Base-by-base conservation (phyloP, 2,888 invertebrate species). In the Mimumesa dahlbomi region DNA sequence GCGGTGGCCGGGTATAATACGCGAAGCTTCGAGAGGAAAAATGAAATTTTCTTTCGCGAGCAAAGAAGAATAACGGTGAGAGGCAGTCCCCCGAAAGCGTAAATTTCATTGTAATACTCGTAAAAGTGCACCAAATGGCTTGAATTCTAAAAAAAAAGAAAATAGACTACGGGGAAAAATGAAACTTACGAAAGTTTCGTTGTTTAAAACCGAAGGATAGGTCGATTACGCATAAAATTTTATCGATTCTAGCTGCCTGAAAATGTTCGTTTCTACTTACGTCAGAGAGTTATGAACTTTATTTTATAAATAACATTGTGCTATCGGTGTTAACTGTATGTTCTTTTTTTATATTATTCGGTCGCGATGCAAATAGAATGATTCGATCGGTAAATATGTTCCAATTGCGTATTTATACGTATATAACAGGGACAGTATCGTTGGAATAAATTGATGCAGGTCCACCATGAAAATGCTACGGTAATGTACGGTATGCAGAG, bases 101-200 rank as follows among this genome's bases (percentile, higher is more conserved):
- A 48, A 56, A 59, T 66, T 56, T 56, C 16, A 18, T 25, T 14
- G 40, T 18, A 34, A 42, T 40, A 25, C 53, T 31, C 18, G 22
- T 16, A 18, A 13, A 34, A 14, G 19, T 18, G 7, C 9, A 3
- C 18, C 7, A 48, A 46, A 63, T 46, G 46, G 34, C 7, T 18
- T 19, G 11, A 5, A 31, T 16, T 19, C 3, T 46, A 2, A 11
- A 59, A 7, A 29, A 36, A 6, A 48, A 16, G 16, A 14, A 11
- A 9, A 11, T 1, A 14, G n/a, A n/a, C 11, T n/a, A 7, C 34
- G n/a, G n/a, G n/a, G 34, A 34, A n/a, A 34, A 34, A 34, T 34
- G 9, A 3, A n/a, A 34, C 34, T 3, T 3, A 7, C 34, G 34
- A n/a, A 34, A n/a, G n/a, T 34, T 34, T 34, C 34, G 9, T n/a